phyloP scores from a whole-genome alignment of 2,888 invertebrate genomes.

The Limenitis camilla region DNA sequence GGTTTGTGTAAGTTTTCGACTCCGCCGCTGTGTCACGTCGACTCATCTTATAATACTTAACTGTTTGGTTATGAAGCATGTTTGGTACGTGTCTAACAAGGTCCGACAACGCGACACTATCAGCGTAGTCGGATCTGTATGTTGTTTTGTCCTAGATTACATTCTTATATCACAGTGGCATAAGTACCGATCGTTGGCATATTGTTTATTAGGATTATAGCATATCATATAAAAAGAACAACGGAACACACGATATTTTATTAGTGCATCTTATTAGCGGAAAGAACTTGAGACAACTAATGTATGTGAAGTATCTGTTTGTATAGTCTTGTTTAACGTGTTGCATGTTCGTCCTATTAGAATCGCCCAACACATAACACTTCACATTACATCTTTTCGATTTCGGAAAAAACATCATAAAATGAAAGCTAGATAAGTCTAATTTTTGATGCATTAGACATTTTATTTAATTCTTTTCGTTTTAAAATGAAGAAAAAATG shows the following conservation, averaged over 20 bases:
- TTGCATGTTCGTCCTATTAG: constrained; percentile 39
- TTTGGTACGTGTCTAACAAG: constrained; percentile 60
- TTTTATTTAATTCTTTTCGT: too few relatives aligned
- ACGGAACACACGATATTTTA: neutral
- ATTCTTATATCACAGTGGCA: constrained; percentile 15
- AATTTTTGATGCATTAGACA: too few relatives aligned
- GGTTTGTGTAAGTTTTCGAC: too few relatives aligned
- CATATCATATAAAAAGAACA: too few relatives aligned
- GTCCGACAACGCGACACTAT: constrained; percentile 25
- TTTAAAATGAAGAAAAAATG: too few relatives aligned
- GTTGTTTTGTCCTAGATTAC: constrained; percentile 18
- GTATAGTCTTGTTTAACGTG: constrained; percentile 40
- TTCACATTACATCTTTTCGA: constrained; percentile 10
- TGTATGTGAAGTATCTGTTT: constrained; percentile 17
- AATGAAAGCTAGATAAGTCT: too few relatives aligned
- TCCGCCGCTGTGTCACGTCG: constrained; percentile 30
- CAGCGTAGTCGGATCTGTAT: constrained; percentile 12
- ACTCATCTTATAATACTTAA: constrained; percentile 38
- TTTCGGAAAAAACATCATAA: too few relatives aligned
- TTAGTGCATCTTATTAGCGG: neutral
- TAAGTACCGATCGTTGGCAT: too few relatives aligned
- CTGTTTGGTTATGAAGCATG: constrained; percentile 66
- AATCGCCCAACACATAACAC: constrained; percentile 17
- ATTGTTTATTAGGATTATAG: too few relatives aligned
- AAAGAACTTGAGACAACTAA: too few relatives aligned